These are phyloP conservation scores for Coturnix japonica DNA, from an alignment of 2,113 vertebrate species.

Conservation along the genomic window DNA sequence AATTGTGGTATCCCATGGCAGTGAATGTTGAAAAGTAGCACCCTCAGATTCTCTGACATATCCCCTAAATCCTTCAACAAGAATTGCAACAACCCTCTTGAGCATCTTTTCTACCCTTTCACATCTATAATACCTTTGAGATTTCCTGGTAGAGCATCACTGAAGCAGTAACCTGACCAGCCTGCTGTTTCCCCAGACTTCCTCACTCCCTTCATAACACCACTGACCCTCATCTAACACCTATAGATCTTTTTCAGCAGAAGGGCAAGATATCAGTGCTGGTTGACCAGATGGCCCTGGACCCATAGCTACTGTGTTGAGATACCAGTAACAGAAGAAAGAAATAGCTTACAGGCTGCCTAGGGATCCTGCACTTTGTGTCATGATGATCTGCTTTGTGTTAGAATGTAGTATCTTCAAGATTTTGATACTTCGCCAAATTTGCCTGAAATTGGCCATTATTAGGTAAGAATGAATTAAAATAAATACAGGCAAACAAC, in stretches of 20 bases:
- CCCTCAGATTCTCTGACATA: neutral
- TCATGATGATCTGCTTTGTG: neutral
- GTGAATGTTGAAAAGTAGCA: neutral
- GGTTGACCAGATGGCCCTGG: neutral
- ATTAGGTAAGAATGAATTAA: neutral
- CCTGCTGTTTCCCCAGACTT: neutral
- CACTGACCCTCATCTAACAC: neutral
- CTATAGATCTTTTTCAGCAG: neutral
- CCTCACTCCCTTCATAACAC: neutral
- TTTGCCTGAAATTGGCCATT: neutral
- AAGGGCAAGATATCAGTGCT: fast-evolving
- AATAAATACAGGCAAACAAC: neutral
- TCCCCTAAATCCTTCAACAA: neutral
- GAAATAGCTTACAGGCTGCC: neutral
- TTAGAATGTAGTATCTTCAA: neutral
- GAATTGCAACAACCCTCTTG: neutral
- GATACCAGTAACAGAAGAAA: neutral
- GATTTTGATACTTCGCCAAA: neutral
- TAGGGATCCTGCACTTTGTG: neutral
- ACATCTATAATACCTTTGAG: neutral
- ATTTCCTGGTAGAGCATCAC: fast-evolving
- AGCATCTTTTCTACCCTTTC: neutral
- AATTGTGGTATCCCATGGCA: neutral
- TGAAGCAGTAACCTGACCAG: neutral
- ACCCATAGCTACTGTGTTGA: neutral